These are phyloP conservation scores for Cryptocephalus moraei DNA, from an alignment of 2,888 invertebrate genomes.

Conservation along the genomic window DNA sequence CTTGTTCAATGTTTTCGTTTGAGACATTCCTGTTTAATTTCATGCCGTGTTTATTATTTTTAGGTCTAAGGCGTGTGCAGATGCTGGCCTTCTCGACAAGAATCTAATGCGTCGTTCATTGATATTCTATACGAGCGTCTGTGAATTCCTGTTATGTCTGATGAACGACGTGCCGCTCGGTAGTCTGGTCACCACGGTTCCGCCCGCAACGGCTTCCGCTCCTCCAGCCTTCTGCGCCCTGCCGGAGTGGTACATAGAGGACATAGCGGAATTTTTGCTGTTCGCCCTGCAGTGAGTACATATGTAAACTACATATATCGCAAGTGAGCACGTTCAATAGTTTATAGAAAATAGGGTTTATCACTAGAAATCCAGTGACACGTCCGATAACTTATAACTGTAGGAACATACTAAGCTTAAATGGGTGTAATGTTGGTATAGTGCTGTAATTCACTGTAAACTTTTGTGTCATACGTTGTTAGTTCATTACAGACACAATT, in stretches of 20 bases:
- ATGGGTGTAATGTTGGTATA: too few species aligned
- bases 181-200: constrained; percentile 42
- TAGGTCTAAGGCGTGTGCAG: constrained; percentile 85
- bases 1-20: too few species aligned
- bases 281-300: constrained; percentile 84
- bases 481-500: constrained; percentile 9
- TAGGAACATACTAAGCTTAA: too few species aligned
- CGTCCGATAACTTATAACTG: too few species aligned
- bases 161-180: constrained; percentile 47
- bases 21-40: constrained; percentile 28
- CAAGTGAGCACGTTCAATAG: neutral
- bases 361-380: too few species aligned
- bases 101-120: constrained; percentile 71
- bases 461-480: too few species aligned
- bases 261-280: constrained; percentile 90
- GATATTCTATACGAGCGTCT: constrained; percentile 78
- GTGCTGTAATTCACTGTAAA: too few species aligned
- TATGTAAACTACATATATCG: neutral
- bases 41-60: neutral
- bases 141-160: constrained; percentile 63
- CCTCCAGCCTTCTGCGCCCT: constrained; percentile 76
- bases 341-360: too few species aligned
- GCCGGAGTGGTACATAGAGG: constrained; percentile 97
- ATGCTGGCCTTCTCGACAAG: constrained; percentile 80
- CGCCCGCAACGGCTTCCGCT: constrained; percentile 46